A percentile compares a stretch with the other conserved stretches of the same genome.
Evolutionary conservation across 2,113 vertebrate genomes (phyloP).

Genomic region (Ceuthmochares aereus): DNA sequence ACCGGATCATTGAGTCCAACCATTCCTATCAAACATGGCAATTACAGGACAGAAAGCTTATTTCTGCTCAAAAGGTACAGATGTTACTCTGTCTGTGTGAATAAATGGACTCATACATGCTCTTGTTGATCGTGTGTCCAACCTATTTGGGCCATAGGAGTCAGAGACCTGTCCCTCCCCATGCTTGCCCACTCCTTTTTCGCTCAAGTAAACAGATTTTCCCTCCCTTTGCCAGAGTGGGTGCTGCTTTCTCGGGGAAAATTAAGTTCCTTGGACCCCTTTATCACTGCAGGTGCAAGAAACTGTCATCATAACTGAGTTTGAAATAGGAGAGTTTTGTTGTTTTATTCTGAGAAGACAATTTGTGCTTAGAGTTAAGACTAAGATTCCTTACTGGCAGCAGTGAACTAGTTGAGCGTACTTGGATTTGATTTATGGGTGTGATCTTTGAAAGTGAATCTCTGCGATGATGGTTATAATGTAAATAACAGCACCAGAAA

Average conservation of each 20-base stretch:
- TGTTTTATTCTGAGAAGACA: slow-evolving; percentile 3
- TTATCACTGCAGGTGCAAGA: neutral
- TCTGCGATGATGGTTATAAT: neutral
- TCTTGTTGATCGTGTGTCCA: neutral
- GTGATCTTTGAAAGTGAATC: slow-evolving; percentile 11
- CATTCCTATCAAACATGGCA: too few species aligned
- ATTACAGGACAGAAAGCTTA: neutral
- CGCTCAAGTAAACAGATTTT: neutral
- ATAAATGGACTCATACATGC: neutral
- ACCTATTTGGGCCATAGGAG: neutral
- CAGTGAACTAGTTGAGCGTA: neutral
- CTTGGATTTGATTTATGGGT: slow-evolving; percentile 14
- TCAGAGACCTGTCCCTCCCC: neutral
- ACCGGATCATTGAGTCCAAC: too few species aligned
- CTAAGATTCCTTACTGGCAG: neutral
- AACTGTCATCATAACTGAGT: neutral
- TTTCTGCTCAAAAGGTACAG: neutral
- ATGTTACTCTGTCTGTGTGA: neutral
- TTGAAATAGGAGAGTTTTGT: neutral
- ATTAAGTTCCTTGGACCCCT: neutral
- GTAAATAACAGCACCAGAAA: neutral
- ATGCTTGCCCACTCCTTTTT: neutral
- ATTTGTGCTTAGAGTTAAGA: neutral
- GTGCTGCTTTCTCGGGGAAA: neutral
- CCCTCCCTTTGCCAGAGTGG: neutral